Evolutionary conservation across 2,888 invertebrate genomes (phyloP).

Genomic region (Thecophora atra): DNA sequence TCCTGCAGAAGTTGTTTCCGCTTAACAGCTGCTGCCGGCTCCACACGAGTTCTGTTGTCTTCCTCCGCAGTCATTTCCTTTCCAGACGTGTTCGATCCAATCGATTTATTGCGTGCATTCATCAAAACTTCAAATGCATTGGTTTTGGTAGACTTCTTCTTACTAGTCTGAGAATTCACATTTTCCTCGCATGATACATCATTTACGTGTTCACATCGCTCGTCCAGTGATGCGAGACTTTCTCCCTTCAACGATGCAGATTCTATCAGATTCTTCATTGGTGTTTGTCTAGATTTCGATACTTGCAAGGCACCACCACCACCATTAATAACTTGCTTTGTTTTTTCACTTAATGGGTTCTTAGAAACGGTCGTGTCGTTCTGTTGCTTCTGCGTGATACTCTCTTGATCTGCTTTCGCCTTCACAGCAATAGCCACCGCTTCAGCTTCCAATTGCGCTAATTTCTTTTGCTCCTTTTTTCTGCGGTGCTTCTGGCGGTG

Average conservation of each 20-base stretch:
- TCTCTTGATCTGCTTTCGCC: conserved; percentile 15
- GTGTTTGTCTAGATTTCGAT: conserved; percentile 9
- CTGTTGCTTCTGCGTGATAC: neutral
- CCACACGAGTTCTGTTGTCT: conserved; percentile 44
- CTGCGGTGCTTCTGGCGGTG: conserved; percentile 62
- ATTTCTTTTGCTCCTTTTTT: conserved; percentile 59
- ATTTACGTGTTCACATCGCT: conserved; percentile 5
- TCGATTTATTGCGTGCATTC: conserved; percentile 73
- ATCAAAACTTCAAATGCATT: conserved; percentile 76
- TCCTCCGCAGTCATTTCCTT: conserved; percentile 57
- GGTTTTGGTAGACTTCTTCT: conserved; percentile 40
- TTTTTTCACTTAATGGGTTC: conserved; percentile 52
- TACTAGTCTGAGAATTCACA: neutral
- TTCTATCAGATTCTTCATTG: conserved; percentile 49
- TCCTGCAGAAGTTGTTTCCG: conserved; percentile 70
- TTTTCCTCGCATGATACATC: conserved; percentile 6
- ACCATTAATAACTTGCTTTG: conserved; percentile 51
- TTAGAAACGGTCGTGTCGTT: conserved; percentile 28
- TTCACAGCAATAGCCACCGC: conserved; percentile 38
- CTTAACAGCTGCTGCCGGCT: conserved; percentile 65
- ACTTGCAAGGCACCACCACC: neutral
- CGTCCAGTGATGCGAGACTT: neutral
- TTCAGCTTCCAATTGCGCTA: conserved; percentile 54
- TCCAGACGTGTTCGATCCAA: conserved; percentile 74
- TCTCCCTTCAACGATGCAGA: conserved; percentile 37